Conservation (phyloP, 2,888 invertebrate species). For the Ectobius pallidus region DNA sequence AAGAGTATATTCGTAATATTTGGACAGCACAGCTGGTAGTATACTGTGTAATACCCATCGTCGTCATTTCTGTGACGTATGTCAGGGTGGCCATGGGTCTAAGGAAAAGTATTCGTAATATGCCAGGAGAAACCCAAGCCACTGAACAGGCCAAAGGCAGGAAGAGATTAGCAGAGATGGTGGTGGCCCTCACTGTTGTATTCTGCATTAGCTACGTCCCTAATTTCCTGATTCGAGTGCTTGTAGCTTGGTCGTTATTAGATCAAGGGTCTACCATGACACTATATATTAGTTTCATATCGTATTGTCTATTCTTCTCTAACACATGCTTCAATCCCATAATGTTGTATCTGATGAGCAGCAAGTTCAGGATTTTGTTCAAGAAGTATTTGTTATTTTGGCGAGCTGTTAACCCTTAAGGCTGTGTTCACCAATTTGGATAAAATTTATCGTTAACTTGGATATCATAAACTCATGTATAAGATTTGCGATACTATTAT, state of each 20-base stretch:
- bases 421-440: too few species aligned
- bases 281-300: not conserved
- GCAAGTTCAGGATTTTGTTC: not conserved
- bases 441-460: too few species aligned
- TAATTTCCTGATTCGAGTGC: not conserved
- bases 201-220: not conserved
- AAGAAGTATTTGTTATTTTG: not conserved
- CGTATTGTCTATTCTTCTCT: not conserved
- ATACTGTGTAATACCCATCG: too few species aligned
- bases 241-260: not conserved
- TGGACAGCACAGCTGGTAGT: not conserved
- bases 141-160: not conserved
- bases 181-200: not conserved
- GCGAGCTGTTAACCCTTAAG: too few species aligned
- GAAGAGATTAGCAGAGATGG: not conserved
- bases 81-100: too few species aligned
- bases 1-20: not conserved
- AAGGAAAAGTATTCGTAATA: too few species aligned
- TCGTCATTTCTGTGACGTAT: too few species aligned
- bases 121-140: too few species aligned
- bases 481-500: too few species aligned
- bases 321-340: not conserved
- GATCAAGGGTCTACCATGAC: not conserved
- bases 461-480: too few species aligned
- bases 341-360: not conserved